Percentiles rank a stretch among this genome's conserved stretches.
Evolutionary conservation across 2,113 vertebrate genomes (phyloP).

Genomic region (Ictidomys tridecemlineatus): DNA sequence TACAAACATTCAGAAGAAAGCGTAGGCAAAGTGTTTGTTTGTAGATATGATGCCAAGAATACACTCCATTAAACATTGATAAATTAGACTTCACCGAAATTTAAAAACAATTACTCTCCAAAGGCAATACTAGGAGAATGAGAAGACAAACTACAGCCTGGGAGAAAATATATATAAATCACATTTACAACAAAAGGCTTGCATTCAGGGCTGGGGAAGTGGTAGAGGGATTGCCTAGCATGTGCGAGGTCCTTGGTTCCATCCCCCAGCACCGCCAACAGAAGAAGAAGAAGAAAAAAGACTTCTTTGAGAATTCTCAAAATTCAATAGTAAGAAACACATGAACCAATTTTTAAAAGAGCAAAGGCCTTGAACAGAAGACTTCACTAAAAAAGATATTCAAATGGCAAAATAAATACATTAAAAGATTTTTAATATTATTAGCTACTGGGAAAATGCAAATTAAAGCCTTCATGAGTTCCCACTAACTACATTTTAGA

Average conservation of each 20-base stretch:
- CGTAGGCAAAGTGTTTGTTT: neutral
- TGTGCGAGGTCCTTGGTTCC: too few species aligned
- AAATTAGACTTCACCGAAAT: neutral
- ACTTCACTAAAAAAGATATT: slow-evolving; percentile 19
- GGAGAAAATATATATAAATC: neutral
- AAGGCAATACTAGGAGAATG: slow-evolving; percentile 4
- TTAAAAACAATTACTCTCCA: neutral
- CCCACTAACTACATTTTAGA: neutral
- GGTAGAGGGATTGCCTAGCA: too few species aligned
- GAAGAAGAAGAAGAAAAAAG: too few species aligned
- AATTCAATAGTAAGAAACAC: slow-evolving; percentile 27
- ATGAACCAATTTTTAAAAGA: neutral
- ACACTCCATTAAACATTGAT: neutral
- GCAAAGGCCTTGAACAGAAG: neutral
- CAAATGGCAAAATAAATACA: neutral
- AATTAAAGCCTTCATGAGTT: neutral
- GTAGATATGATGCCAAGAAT: neutral
- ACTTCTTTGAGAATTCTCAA: neutral
- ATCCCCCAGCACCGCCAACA: too few species aligned
- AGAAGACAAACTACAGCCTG: neutral
- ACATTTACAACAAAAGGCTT: slow-evolving; percentile 27
- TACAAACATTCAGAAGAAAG: neutral
- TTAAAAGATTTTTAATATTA: neutral
- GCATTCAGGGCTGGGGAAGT: neutral
- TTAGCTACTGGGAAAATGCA: neutral